phyloP scores from a whole-genome alignment of 1,140 invertebrate species.

The Apis dorsata region DNA sequence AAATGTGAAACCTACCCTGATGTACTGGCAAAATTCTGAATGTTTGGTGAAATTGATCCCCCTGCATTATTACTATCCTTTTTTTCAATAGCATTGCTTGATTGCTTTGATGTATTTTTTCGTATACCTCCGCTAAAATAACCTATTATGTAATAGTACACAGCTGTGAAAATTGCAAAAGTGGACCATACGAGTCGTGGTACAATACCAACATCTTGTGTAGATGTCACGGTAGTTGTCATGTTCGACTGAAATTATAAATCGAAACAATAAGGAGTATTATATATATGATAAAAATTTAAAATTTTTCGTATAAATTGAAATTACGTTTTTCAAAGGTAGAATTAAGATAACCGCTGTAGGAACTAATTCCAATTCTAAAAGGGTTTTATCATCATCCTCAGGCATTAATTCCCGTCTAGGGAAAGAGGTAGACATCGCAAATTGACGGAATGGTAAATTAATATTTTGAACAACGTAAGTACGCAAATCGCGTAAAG shows the following conservation, averaged over 20 bases:
- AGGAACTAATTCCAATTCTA: conserved; percentile 87
- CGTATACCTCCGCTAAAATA: conserved; percentile 65
- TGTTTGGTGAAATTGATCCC: conserved; percentile 37
- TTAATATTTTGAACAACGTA: conserved; percentile 82
- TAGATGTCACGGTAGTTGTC: conserved; percentile 59
- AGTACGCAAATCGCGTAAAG: conserved; percentile 81
- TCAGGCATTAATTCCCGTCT: conserved; percentile 85
- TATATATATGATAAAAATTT: neutral
- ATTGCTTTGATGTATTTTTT: conserved; percentile 1
- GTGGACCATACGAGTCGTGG: conserved; percentile 72
- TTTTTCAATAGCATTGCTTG: conserved; percentile 3
- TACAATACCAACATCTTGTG: conserved; percentile 64
- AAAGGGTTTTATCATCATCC: conserved; percentile 83
- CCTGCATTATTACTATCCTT: conserved; percentile 28
- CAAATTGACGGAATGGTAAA: conserved; percentile 82
- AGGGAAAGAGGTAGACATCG: conserved; percentile 90
- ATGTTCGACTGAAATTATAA: conserved; percentile 63
- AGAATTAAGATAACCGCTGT: conserved; percentile 90
- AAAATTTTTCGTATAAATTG: neutral
- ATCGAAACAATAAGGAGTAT: conserved; percentile 13
- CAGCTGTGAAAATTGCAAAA: conserved; percentile 66
- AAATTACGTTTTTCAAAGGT: conserved; percentile 79
- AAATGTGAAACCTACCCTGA: conserved; percentile 59
- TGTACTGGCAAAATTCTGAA: conserved; percentile 50
- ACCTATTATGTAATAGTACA: conserved; percentile 71